Percentiles rank a stretch among this genome's conserved stretches.
phyloP scores from a whole-genome alignment of 2,797 vertebrate genomes.

The Micromesistius poutassou region DNA sequence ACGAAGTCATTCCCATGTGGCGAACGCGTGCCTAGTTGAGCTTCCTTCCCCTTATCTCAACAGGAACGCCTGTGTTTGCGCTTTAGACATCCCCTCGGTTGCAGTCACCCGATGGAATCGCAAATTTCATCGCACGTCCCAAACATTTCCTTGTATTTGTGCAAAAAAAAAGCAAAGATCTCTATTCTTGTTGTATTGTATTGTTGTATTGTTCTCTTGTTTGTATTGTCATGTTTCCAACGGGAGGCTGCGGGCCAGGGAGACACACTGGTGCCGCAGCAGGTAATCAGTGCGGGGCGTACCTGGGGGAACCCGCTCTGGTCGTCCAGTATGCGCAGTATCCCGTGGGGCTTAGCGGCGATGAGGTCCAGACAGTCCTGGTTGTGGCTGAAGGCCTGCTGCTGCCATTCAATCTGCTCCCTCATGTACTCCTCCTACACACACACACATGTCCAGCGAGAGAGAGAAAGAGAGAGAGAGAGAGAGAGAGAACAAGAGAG shows the following conservation, averaged over 20 bases:
- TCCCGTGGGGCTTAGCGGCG: conserved; percentile 90
- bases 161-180: not conserved
- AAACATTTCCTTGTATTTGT: not conserved
- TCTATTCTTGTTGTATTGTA: not conserved
- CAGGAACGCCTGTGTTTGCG: not conserved
- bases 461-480: not conserved
- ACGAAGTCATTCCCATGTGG: not conserved
- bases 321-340: conserved; percentile 93
- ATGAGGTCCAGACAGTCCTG: conserved; percentile 93
- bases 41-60: not conserved
- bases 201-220: too few relatives aligned
- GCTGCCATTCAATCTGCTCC: conserved; percentile 91
- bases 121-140: not conserved
- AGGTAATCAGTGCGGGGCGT: not conserved
- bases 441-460: not conserved
- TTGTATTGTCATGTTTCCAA: too few relatives aligned
- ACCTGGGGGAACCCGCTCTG: conserved; percentile 96
- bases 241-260: not conserved
- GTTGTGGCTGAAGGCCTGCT: conserved; percentile 85
- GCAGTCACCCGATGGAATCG: not conserved
- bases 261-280: not conserved
- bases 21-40: not conserved
- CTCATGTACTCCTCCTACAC: conserved; percentile 89
- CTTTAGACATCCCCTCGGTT: not conserved
- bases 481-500: not conserved